Evolutionary conservation across 2,888 invertebrate species (phyloP), one percentile per base, ranked within the genome.

Genomic region (Lycophotia porphyrea): DNA sequence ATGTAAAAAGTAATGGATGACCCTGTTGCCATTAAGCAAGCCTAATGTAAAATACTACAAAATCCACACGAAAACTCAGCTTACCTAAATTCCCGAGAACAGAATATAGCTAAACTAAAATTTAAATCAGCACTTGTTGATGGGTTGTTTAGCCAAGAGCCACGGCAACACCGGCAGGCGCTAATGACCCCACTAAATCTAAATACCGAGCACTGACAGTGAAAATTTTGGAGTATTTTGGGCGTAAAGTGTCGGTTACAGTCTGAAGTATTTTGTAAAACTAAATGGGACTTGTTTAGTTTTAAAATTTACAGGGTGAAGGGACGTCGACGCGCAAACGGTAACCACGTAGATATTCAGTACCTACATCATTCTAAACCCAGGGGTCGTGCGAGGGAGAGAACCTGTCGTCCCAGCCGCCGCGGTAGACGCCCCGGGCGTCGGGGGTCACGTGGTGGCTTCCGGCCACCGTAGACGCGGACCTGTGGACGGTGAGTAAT

Each of bases 41-140:
- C 18, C 13, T 42, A 75, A 69, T 39, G 31, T 49, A 42, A 76
- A 79, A 58, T 13, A 79, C 27, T 42, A 73, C 60, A 60, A 49
- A 73, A 72, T 49, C 7, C 24, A n/a, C 80, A 21, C 39, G 27
- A 80, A 80, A 80, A 21, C 72, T 24, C 24, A 79, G 64, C 64
- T 65, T 61, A 66, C 39, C 76, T 82, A 66, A 81, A 61, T 76
- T 44, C 39, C 31, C 24, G 24, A n/a, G 49, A 68, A 79, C 80
- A 71, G 39, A 64, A 52, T 68, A 36, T 27, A 64, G 31, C 18
- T 78, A 58, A 58, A 68, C 67, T 72, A 64, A 73, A 73, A 84
- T 68, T 58, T 80, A 84, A 68, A 84, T 80, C 67, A 80, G 55
- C 84, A 84, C 80, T 81, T 84, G 84, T 81, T 84, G 80, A 81